Base-by-base conservation (phyloP, 2,888 invertebrate species). In the Tenthredo amoena region DNA sequence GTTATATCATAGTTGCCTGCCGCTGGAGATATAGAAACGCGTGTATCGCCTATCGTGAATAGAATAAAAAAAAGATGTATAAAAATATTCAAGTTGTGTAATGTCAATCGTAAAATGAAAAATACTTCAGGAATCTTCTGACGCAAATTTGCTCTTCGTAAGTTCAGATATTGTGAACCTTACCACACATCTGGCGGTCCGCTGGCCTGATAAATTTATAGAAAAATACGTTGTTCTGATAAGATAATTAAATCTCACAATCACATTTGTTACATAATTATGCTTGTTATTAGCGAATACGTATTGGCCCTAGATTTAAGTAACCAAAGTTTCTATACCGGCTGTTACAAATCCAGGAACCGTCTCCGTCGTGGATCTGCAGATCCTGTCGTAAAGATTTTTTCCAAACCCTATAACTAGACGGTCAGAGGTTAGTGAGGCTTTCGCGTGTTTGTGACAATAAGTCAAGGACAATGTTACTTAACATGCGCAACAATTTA, bases 391-490 rank as follows among this genome's bases (percentile, higher is more conserved):
- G 40, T 72, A 37, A 18, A 72, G 15, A 72, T 18, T 72, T 34
- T 37, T 37, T 68, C 12, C 12, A 18, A 9, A 72, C 37, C n/a
- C 37, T 72, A 40, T n/a, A 72, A n/a, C n/a, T 72, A 72, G 37
- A 71, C 34, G 71, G 34, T 40, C 62, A 10, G 71, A 40, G 37
- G 71, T 72, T 72, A 72, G 71, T 72, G 71, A 40, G 71, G 18
- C 37, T 72, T 37, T 72, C 71, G 71, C 71, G 71, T 72, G 71
- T 72, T 72, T n/a, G n/a, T 72, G 71, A 72, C 18, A 72, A 72
- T 72, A 72, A 72, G 71, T 72, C 71, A 72, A 72, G 71, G 40
- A 72, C 37, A 72, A n/a, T 21, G 5, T 37, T 72, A 72, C 40
- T 72, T 37, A 10, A n/a, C 71, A 72, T 37, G 71, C 71, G 71